A percentile compares a stretch with the other conserved stretches of the same genome.
phyloP scores from a whole-genome alignment of 92 coral and sea anemone genomes.

The Zoanthus sansibaricus region DNA sequence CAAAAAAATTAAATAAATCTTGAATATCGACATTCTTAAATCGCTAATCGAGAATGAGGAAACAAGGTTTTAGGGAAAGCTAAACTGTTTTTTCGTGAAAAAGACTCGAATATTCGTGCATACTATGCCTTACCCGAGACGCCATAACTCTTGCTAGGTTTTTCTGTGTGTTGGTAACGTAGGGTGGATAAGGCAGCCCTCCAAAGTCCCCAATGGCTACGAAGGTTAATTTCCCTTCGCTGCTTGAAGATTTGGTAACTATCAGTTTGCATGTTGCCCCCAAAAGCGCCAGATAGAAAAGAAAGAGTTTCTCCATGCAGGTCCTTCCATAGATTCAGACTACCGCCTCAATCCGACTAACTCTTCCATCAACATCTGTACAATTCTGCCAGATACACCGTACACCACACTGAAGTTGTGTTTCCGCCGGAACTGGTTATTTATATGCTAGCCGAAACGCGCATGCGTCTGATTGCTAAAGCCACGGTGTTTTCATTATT shows the following conservation, averaged over 20 bases:
- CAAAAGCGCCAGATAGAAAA: conserved; percentile 22
- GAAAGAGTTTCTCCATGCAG: conserved; percentile 41
- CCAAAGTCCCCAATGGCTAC: conserved; percentile 93
- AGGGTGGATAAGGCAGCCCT: conserved; percentile 77
- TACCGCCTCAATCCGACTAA: neutral
- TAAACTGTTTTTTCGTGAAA: neutral
- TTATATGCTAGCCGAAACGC: neutral
- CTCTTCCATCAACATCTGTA: conserved; percentile 8
- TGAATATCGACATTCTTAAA: neutral
- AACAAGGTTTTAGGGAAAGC: neutral
- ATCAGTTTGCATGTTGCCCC: conserved; percentile 3
- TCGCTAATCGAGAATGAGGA: neutral
- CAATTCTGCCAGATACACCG: neutral
- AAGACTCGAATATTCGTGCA: neutral
- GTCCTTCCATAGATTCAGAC: conserved; percentile 16
- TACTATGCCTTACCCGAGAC: conserved; percentile 62
- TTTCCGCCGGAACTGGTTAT: conserved; percentile 1
- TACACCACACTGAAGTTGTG: neutral
- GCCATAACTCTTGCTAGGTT: conserved; percentile 79
- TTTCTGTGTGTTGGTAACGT: conserved; percentile 67
- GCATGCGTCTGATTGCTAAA: conserved; percentile 27
- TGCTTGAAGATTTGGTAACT: neutral
- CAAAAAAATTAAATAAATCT: neutral
- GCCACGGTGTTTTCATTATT: neutral
- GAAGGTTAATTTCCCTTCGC: conserved; percentile 68